Conservation (phyloP, 2,888 invertebrate genomes). For the Ectropis crepuscularia region DNA sequence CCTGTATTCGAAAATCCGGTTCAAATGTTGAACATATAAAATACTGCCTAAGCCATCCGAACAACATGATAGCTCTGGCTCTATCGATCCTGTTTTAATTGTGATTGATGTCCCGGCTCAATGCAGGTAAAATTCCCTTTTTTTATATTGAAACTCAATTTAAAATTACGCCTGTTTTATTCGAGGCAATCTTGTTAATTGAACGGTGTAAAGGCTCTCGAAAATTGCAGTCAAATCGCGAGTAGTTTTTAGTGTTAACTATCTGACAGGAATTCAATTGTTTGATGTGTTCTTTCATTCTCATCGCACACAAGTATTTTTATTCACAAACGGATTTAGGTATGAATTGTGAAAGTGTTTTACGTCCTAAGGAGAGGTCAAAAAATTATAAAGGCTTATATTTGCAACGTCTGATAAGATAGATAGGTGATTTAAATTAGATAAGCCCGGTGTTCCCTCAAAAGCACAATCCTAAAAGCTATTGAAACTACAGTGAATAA, state of each 20-base stretch:
- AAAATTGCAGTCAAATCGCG: constrained; percentile 25
- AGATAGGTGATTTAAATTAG: too few species aligned
- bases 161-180: constrained; percentile 41
- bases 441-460: too few species aligned
- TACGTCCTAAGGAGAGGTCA: too few species aligned
- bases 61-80: constrained; percentile 19
- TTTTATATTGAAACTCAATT: constrained; percentile 34
- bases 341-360: not conserved
- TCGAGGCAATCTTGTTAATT: constrained; percentile 42
- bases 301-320: not conserved
- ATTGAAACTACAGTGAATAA: too few species aligned
- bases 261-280: not conserved
- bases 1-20: constrained; percentile 8
- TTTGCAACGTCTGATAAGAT: too few species aligned
- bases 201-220: constrained; percentile 37
- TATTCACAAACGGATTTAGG: not conserved
- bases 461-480: too few species aligned
- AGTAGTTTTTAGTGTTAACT: constrained; percentile 9
- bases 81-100: constrained; percentile 34
- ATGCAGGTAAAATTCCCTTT: constrained; percentile 23
- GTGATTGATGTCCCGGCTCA: constrained; percentile 35
- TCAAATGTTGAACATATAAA: constrained; percentile 20
- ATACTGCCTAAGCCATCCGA: constrained; percentile 20
- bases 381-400: too few species aligned
- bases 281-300: not conserved